A percentile compares a stretch with the other conserved stretches of the same genome.
These are phyloP conservation scores for Drosophila melanocephala DNA, from an alignment of 2,888 invertebrate species.

Conservation along the genomic window DNA sequence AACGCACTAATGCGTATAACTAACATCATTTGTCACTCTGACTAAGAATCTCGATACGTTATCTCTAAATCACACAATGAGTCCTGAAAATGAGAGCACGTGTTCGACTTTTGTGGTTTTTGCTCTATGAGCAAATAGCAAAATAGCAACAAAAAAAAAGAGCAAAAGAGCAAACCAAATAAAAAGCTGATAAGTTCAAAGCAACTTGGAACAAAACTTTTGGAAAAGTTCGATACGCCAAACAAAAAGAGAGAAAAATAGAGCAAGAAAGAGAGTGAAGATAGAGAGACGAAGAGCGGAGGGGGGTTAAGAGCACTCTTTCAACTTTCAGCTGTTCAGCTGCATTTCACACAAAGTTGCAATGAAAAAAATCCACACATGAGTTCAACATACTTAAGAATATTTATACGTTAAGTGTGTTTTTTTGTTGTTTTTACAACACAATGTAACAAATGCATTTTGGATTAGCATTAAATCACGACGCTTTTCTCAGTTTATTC, in stretches of 20 bases:
- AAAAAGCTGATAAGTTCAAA: constrained; percentile 66
- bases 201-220: constrained; percentile 60
- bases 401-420: constrained; percentile 1
- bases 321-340: constrained; percentile 48
- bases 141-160: neutral
- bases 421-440: constrained; percentile 32
- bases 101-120: constrained; percentile 25
- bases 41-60: constrained; percentile 47
- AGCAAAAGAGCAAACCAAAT: constrained; percentile 39
- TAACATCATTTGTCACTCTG: constrained; percentile 59
- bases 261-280: neutral
- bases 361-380: constrained; percentile 29
- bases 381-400: constrained; percentile 10
- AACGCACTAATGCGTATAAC: constrained; percentile 31
- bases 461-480: constrained; percentile 77
- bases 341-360: constrained; percentile 45
- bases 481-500: constrained; percentile 66
- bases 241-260: constrained; percentile 11
- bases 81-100: constrained; percentile 19
- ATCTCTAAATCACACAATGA: constrained; percentile 58
- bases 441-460: constrained; percentile 72
- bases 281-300: neutral
- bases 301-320: constrained; percentile 6
- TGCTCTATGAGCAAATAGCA: neutral
- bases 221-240: constrained; percentile 39